These are phyloP conservation scores for Erynnis tages DNA, from an alignment of 2,888 invertebrate genomes.

Conservation along the genomic window DNA sequence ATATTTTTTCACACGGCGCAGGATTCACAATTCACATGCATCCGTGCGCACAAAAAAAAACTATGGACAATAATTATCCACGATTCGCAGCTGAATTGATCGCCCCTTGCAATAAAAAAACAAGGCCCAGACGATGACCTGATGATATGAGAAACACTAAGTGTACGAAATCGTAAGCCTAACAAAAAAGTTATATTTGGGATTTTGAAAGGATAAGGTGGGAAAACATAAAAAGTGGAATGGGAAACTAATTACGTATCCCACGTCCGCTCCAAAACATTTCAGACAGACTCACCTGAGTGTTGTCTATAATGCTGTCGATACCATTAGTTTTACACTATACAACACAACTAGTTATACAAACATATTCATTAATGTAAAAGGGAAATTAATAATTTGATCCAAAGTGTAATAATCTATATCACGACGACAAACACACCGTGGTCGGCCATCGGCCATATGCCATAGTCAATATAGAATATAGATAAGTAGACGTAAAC, in stretches of 20 bases:
- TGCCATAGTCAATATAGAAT: conserved; percentile 23
- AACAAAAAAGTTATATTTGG: conserved; percentile 51
- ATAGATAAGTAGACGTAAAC: background rate
- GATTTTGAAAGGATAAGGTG: conserved; percentile 56
- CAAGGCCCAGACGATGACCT: conserved; percentile 43
- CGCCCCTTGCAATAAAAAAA: conserved; percentile 50
- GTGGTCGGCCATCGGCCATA: conserved; percentile 47
- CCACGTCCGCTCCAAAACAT: conserved; percentile 48
- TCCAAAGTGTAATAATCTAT: conserved; percentile 58
- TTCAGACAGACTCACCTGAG: conserved; percentile 48
- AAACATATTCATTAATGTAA: conserved; percentile 47
- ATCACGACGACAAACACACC: conserved; percentile 54
- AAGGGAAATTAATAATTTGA: conserved; percentile 37
- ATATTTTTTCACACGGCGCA: conserved; percentile 53
- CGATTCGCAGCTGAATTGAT: conserved; percentile 55
- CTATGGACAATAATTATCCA: conserved; percentile 39
- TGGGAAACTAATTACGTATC: conserved; percentile 63
- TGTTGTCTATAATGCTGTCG: conserved; percentile 37
- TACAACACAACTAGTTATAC: conserved; percentile 38
- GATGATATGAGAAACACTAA: conserved; percentile 43
- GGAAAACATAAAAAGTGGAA: conserved; percentile 66
- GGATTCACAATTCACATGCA: conserved; percentile 63
- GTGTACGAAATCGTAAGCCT: conserved; percentile 61
- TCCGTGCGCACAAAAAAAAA: conserved; percentile 53
- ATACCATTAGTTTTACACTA: conserved; percentile 45